phyloP scores from a whole-genome alignment of 2,888 invertebrate genomes.

The Leptarthrus brevirostris region DNA sequence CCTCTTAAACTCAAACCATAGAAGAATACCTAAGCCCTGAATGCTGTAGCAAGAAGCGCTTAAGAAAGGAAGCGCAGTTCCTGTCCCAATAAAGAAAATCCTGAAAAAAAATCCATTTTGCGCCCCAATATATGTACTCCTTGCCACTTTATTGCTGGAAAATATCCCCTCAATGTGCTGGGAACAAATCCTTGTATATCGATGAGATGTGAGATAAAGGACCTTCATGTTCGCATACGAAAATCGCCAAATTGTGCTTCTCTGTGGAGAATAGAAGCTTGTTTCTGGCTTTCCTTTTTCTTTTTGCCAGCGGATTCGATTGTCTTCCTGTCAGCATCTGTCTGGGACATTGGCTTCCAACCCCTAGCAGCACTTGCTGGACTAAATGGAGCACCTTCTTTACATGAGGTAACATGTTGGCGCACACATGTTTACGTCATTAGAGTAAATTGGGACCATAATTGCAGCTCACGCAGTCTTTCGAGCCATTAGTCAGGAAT shows the following conservation, averaged over 20 bases:
- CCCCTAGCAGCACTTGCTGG: neutral
- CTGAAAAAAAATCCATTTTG: conserved; percentile 48
- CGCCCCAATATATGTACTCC: conserved; percentile 44
- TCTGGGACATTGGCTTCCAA: conserved; percentile 41
- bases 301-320: conserved; percentile 19
- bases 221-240: conserved; percentile 8
- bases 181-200: conserved; percentile 49
- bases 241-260: conserved; percentile 19
- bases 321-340: conserved; percentile 47
- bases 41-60: neutral
- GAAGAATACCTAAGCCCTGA: neutral
- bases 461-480: conserved; percentile 52
- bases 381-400: conserved; percentile 27
- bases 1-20: conserved; percentile 35
- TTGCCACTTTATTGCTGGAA: conserved; percentile 37
- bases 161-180: conserved; percentile 47
- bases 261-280: neutral
- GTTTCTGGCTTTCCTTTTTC: conserved; percentile 9
- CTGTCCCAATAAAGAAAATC: conserved; percentile 36
- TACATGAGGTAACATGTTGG: conserved; percentile 11
- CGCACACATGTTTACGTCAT: conserved; percentile 52
- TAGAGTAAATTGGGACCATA: conserved; percentile 51
- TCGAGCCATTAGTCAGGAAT: conserved; percentile 50
- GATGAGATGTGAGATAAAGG: conserved; percentile 49
- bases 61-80: conserved; percentile 4